phyloP scores from a whole-genome alignment of 2,113 vertebrate genomes.

The Muscicapa adusta region DNA sequence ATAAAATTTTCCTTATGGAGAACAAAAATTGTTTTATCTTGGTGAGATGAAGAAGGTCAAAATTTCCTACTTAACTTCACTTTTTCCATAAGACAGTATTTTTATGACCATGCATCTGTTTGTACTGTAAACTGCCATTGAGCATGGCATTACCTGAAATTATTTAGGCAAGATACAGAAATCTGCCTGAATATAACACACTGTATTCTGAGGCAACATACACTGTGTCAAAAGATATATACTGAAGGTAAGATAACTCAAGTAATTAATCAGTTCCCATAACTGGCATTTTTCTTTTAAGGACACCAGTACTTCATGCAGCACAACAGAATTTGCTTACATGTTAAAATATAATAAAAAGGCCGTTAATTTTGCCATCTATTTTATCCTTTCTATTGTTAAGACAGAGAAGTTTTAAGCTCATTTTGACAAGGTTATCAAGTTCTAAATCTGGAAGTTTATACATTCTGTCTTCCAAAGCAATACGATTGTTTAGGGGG shows the following conservation, averaged over 20 bases:
- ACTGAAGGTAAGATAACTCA: neutral
- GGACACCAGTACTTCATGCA: neutral
- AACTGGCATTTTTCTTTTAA: neutral
- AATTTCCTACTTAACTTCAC: neutral
- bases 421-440: neutral
- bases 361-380: neutral
- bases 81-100: neutral
- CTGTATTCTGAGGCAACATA: neutral
- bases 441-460: neutral
- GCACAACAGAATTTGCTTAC: neutral
- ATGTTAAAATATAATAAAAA: neutral
- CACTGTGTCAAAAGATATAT: neutral
- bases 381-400: neutral
- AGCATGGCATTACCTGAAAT: neutral
- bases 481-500: neutral
- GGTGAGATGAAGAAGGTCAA: neutral
- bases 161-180: neutral
- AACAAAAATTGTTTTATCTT: neutral
- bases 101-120: neutral
- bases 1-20: neutral
- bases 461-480: neutral
- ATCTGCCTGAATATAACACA: neutral
- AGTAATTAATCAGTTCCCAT: neutral
- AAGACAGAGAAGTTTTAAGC: neutral
- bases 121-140: neutral